Evolutionary conservation across 2,888 invertebrate genomes (phyloP), one percentile per base, ranked within the genome.

Genomic region (Cotesia congregata): DNA sequence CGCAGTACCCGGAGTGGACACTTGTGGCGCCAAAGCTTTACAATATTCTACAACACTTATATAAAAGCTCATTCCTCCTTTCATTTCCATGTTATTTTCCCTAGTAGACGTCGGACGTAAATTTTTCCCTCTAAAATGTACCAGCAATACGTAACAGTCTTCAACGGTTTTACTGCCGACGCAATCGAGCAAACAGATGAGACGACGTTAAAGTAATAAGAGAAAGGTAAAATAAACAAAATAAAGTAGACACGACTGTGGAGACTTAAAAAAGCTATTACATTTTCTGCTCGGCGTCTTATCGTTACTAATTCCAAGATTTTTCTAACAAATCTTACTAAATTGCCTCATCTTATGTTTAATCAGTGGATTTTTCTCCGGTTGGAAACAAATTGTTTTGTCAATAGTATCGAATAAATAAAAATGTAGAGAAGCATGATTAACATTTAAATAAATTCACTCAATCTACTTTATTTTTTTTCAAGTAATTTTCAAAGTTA

Each of bases 21-120:
- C 80, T 80, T 80, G 80, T 80, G 79, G 80, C 79, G 76, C 80
- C 69, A 72, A 79, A 78, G 72, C 78, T 78, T 80, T 79, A 79
- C 80, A 80, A 74, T 77, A 70, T 12, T 6, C 62, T 60, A 30
- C 50, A 50, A 50, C 12, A 50, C 50, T 7, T 50, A 50, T 50
- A 50, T 50, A 50, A 50, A 50, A 50, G 50, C 50, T 50, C 50
- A 50, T 50, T 50, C 41, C 75, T 40, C 68, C 60, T 67, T 60
- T 59, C 65, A 12, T 60, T 40, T 70, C n/a, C 41, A 38, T 60
- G 20, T 65, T 61, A 40, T 67, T 70, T 70, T 67, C 64, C 50
- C 60, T 41, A 50, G 70, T 50, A 50, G 50, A 50, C 70, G 50
- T 75, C 20, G 40, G n/a, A 73, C 60, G 75, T 72, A 71, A 30